phyloP scores from a whole-genome alignment of 2,113 vertebrate genomes.

The Bettongia penicillata region DNA sequence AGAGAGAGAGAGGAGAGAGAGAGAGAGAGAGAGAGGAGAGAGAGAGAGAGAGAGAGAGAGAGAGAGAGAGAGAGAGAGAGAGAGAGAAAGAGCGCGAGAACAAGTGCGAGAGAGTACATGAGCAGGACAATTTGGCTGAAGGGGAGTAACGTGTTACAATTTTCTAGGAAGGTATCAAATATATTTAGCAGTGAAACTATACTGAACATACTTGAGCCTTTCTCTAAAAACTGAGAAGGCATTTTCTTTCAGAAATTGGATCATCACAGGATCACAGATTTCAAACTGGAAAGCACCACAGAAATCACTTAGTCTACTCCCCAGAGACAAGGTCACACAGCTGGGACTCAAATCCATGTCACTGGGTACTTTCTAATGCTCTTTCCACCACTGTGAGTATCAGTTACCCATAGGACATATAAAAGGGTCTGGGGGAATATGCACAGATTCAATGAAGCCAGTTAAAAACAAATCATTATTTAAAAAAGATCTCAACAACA shows the following conservation, averaged over 20 bases:
- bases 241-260: constrained; percentile 27
- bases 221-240: neutral
- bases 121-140: neutral
- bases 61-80: too few relatives aligned
- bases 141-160: neutral
- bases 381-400: neutral
- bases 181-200: neutral
- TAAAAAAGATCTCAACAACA: neutral
- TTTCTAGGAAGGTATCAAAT: neutral
- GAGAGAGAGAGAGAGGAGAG: too few relatives aligned
- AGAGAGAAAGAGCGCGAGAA: too few relatives aligned
- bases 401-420: neutral
- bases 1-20: too few relatives aligned
- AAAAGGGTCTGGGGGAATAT: neutral
- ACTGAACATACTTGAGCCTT: neutral
- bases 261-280: neutral
- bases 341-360: neutral
- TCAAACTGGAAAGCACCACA: neutral
- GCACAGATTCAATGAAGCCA: constrained; percentile 6
- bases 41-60: too few relatives aligned
- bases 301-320: neutral
- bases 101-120: too few relatives aligned
- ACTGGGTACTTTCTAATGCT: neutral
- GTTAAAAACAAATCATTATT: neutral
- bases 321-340: neutral